Conservation (phyloP, 2,888 invertebrate genomes). For the Heteromurus nitidus region DNA sequence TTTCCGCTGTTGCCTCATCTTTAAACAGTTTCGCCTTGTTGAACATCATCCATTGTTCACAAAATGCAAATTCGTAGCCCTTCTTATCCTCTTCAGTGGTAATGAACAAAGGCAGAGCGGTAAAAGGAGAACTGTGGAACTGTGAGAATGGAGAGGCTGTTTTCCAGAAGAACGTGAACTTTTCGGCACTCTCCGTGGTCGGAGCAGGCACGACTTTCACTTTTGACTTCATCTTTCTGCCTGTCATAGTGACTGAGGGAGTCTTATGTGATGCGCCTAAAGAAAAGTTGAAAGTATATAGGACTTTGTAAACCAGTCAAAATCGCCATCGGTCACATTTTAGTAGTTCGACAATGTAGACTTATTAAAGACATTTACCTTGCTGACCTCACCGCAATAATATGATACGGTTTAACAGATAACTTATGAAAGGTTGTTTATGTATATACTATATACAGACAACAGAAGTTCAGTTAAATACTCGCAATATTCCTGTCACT, state of each 20-base stretch:
- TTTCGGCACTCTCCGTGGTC: neutral
- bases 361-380: too few relatives aligned
- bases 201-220: neutral
- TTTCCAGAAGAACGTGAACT: constrained; percentile 64
- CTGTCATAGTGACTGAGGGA: neutral
- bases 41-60: constrained; percentile 71
- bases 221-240: neutral
- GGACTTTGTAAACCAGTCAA: neutral
- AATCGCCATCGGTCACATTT: too few relatives aligned
- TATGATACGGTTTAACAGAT: too few relatives aligned
- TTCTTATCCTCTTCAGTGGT: constrained; percentile 31
- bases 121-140: constrained; percentile 57
- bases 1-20: constrained; percentile 53
- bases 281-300: neutral
- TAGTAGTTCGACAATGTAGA: too few relatives aligned
- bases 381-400: too few relatives aligned
- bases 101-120: constrained; percentile 32
- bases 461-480: too few relatives aligned
- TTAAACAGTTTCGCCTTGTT: constrained; percentile 67
- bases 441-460: too few relatives aligned
- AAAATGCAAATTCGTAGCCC: constrained; percentile 48
- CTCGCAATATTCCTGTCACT: too few relatives aligned
- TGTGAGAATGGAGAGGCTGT: constrained; percentile 65
- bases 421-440: too few relatives aligned
- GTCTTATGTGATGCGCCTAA: neutral